phyloP scores from a whole-genome alignment of 1,140 invertebrate species.

The Zophobas atratus region DNA sequence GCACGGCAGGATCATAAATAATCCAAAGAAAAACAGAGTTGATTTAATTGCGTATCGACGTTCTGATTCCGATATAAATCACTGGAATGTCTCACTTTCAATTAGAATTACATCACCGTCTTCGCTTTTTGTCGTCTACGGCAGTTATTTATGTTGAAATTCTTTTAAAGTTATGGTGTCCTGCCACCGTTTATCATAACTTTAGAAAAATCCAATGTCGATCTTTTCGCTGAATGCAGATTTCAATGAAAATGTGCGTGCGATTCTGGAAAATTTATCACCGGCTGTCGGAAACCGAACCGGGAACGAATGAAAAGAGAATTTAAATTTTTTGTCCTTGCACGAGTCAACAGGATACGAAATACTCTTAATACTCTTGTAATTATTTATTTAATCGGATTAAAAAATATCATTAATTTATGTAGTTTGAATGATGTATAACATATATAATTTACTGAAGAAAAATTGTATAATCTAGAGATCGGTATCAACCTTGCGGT shows the following conservation, averaged over 20 bases:
- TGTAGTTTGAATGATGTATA: no score
- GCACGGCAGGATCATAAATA: conserved; percentile 40
- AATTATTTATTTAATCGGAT: no score
- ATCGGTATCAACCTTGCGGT: no score
- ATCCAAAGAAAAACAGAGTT: conserved; percentile 35
- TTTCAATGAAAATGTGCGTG: conserved; percentile 6
- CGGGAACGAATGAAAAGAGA: background rate
- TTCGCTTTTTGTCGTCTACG: conserved; percentile 35
- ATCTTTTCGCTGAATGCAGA: conserved; percentile 24
- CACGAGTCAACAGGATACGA: no score
- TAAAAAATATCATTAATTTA: no score
- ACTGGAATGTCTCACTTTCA: conserved; percentile 51
- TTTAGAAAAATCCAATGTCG: conserved; percentile 29
- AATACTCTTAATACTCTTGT: no score
- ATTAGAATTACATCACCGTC: conserved; percentile 46
- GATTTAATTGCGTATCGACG: conserved; percentile 44
- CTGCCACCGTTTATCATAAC: conserved; percentile 34
- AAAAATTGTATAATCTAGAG: no score
- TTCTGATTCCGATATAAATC: conserved; percentile 48
- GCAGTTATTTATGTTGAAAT: conserved; percentile 38
- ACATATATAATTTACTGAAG: no score
- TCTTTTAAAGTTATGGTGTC: conserved; percentile 38
- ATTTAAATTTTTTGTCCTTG: no score
- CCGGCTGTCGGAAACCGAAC: background rate
- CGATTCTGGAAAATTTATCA: conserved; percentile 16